These are phyloP conservation scores for Mantis religiosa DNA, from an alignment of 2,888 invertebrate species.

Conservation along the genomic window DNA sequence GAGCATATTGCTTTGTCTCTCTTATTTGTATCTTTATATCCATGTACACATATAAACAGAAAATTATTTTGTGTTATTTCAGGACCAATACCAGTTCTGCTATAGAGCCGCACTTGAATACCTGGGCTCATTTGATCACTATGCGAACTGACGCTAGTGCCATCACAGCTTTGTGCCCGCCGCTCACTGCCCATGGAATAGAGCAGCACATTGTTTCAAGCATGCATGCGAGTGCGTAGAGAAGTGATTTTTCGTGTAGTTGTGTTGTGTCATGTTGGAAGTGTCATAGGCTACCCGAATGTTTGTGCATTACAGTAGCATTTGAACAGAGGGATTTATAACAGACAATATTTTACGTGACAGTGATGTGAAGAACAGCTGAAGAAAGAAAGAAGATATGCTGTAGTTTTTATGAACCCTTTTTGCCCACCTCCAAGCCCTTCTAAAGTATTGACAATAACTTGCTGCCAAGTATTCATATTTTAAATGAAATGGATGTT, in stretches of 20 bases:
- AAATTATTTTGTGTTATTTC: conserved; percentile 37
- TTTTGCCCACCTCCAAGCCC: not conserved
- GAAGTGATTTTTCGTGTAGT: conserved; percentile 22
- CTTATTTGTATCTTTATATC: not conserved
- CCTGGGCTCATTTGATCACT: conserved; percentile 96
- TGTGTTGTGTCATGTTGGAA: conserved; percentile 1
- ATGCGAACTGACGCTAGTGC: conserved; percentile 66
- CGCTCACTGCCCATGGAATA: conserved; percentile 8
- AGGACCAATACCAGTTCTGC: conserved; percentile 99
- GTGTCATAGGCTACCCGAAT: not conserved
- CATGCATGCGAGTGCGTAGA: conserved; percentile 16
- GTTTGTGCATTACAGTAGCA: not conserved
- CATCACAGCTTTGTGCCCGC: not conserved
- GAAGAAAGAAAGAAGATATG: conserved; percentile 9
- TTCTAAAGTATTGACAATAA: conserved; percentile 21
- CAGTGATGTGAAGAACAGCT: conserved; percentile 9
- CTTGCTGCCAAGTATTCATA: conserved; percentile 10
- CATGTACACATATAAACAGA: not conserved
- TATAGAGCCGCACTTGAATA: conserved; percentile 98
- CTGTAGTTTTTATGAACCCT: conserved; percentile 16
- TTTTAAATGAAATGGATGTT: conserved; percentile 16
- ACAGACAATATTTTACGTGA: conserved; percentile 24
- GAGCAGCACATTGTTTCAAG: conserved; percentile 5
- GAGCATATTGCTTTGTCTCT: no score
- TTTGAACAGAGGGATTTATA: not conserved